Evolutionary conservation across 2,888 invertebrate species (phyloP).

Genomic region (Leucozona laternaria): DNA sequence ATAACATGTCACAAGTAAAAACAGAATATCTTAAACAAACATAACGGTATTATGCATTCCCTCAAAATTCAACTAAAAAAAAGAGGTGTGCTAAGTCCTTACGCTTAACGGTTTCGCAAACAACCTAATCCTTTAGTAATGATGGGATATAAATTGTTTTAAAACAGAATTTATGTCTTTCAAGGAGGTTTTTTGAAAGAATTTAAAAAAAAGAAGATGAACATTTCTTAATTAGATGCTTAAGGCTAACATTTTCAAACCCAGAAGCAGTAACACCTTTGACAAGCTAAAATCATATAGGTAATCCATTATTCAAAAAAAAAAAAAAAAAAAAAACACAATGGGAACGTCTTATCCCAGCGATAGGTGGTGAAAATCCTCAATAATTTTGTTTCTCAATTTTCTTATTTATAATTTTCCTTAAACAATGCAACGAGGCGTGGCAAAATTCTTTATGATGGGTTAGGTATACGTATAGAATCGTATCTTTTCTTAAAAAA

Average conservation of each 20-base stretch:
- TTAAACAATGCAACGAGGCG: slow-evolving; percentile 56
- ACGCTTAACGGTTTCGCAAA: slow-evolving; percentile 2
- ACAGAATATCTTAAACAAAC: neutral
- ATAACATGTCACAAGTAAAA: too few relatives aligned
- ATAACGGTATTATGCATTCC: neutral
- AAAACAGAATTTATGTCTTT: neutral
- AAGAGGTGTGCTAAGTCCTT: slow-evolving; percentile 8
- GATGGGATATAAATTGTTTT: neutral
- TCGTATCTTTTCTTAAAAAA: neutral
- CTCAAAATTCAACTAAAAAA: neutral
- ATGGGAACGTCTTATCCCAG: neutral
- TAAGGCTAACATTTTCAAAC: neutral
- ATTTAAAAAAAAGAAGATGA: neutral
- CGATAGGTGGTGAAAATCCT: slow-evolving; percentile 3
- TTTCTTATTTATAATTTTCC: slow-evolving; percentile 3
- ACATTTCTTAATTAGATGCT: neutral
- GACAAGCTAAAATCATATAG: neutral
- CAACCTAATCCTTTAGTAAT: neutral
- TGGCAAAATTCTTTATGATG: slow-evolving; percentile 48
- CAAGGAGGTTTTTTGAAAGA: neutral
- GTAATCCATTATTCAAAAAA: slow-evolving; percentile 11
- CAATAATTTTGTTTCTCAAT: slow-evolving; percentile 2
- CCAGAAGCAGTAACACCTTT: slow-evolving; percentile 27
- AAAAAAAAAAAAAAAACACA: neutral
- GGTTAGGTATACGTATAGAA: neutral